These are phyloP conservation scores for Ochotona curzoniae DNA, from an alignment of 2,113 vertebrate genomes.

Conservation along the genomic window DNA sequence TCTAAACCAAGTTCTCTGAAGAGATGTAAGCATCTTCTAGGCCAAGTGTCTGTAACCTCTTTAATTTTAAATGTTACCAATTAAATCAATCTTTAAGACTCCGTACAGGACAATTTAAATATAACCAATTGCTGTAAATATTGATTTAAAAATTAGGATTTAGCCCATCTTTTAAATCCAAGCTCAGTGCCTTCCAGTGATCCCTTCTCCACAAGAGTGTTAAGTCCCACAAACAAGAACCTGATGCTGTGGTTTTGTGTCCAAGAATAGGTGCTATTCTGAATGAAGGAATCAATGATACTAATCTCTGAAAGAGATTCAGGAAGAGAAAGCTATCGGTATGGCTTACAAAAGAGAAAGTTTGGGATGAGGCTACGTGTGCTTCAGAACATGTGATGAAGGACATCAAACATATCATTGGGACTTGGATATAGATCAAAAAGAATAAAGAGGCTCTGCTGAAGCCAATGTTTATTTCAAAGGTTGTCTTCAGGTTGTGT, in stretches of 20 bases:
- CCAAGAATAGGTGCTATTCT: background rate
- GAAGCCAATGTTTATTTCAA: background rate
- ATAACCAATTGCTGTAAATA: background rate
- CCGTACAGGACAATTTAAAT: slow-evolving; percentile 9
- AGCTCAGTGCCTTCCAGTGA: background rate
- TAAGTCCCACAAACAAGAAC: background rate
- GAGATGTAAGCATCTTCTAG: too few relatives aligned
- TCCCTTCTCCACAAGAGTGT: background rate
- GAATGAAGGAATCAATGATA: background rate
- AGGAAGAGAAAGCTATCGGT: background rate
- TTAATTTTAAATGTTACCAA: background rate
- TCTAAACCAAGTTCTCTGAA: too few relatives aligned
- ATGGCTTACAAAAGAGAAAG: background rate
- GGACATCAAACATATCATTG: background rate
- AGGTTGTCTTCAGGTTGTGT: background rate
- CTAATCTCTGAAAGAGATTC: background rate
- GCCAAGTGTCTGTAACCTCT: too few relatives aligned
- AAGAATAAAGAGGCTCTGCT: background rate
- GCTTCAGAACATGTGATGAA: background rate
- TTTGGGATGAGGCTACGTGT: background rate
- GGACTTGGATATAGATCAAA: background rate
- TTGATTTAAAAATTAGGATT: slow-evolving; percentile 19
- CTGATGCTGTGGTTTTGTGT: background rate
- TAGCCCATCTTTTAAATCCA: slow-evolving; percentile 1
- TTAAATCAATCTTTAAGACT: slow-evolving; percentile 26